A percentile compares a stretch with the other conserved stretches of the same genome.
phyloP scores from a whole-genome alignment of 2,797 vertebrate species.

The Agapornis canus region DNA sequence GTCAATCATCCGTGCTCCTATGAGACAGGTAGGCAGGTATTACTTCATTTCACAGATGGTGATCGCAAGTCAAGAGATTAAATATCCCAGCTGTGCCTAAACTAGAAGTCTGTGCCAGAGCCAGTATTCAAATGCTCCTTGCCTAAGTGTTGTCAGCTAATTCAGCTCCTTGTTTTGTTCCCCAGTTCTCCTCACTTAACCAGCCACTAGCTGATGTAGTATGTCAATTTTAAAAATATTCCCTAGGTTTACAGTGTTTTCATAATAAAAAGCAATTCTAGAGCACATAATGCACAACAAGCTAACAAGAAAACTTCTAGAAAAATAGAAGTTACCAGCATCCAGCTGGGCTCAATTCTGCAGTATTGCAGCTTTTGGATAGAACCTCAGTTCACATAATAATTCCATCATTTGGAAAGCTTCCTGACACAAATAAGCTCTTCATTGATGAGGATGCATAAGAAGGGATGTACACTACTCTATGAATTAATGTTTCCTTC shows the following conservation, averaged over 20 bases:
- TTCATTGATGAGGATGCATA: background rate
- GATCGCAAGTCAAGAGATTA: background rate
- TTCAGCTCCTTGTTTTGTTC: background rate
- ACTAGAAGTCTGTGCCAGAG: background rate
- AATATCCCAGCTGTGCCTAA: background rate
- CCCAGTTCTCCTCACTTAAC: background rate
- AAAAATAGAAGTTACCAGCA: background rate
- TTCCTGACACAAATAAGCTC: slow-evolving; percentile 47
- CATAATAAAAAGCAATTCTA: background rate
- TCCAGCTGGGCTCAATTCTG: slow-evolving; percentile 23
- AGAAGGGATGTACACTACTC: background rate
- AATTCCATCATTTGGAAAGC: slow-evolving; percentile 31
- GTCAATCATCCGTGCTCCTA: background rate
- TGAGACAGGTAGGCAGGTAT: background rate
- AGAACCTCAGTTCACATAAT: background rate
- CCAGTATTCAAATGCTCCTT: background rate
- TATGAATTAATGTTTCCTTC: slow-evolving; percentile 44
- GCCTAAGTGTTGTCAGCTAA: background rate
- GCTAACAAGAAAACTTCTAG: background rate
- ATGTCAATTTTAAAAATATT: background rate
- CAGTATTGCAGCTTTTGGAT: background rate
- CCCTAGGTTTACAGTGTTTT: background rate
- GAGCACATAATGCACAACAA: background rate
- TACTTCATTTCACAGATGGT: background rate
- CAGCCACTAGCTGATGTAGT: background rate